Percentiles rank a stretch among this genome's conserved stretches.
These are phyloP conservation scores for Nasonia vitripennis DNA, from an alignment of 1,140 invertebrate species.

Conservation along the genomic window DNA sequence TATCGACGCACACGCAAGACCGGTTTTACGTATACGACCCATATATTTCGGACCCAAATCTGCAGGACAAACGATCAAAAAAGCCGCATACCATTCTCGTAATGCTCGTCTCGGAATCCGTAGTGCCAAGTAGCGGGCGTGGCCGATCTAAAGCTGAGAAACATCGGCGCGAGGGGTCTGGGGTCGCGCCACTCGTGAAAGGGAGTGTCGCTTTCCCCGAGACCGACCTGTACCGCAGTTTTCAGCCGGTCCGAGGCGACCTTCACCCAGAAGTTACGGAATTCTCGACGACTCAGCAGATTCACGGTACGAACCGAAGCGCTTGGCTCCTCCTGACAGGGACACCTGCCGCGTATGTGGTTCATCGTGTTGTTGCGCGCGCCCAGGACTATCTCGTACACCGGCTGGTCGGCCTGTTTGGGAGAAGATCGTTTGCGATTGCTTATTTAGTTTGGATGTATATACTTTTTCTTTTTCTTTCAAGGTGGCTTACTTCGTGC, in stretches of 20 bases:
- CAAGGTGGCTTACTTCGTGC: constrained; percentile 30
- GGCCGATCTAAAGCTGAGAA: constrained; percentile 48
- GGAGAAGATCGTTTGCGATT: too few species aligned
- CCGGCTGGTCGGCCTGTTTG: constrained; percentile 43
- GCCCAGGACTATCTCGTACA: constrained; percentile 48
- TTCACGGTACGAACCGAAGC: constrained; percentile 45
- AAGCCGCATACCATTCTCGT: constrained; percentile 25
- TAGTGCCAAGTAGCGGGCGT: constrained; percentile 41
- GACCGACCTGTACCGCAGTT: constrained; percentile 44
- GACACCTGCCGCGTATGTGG: constrained; percentile 49
- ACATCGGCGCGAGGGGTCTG: constrained; percentile 37
- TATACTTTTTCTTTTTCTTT: not conserved
- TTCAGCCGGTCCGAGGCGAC: constrained; percentile 22
- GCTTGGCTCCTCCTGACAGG: constrained; percentile 49
- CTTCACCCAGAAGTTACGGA: constrained; percentile 48
- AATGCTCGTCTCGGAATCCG: constrained; percentile 37
- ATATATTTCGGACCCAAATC: too few species aligned
- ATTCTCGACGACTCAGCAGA: constrained; percentile 36
- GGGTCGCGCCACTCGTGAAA: constrained; percentile 53
- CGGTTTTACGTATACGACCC: too few species aligned
- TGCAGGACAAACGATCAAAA: too few species aligned
- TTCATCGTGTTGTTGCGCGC: constrained; percentile 44
- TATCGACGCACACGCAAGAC: too few species aligned
- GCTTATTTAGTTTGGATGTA: not conserved
- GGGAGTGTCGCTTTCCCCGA: constrained; percentile 38